A percentile compares a stretch with the other conserved stretches of the same genome.
Conservation (phyloP, 2,888 invertebrate species). For the Dermolepida albohirtum region DNA sequence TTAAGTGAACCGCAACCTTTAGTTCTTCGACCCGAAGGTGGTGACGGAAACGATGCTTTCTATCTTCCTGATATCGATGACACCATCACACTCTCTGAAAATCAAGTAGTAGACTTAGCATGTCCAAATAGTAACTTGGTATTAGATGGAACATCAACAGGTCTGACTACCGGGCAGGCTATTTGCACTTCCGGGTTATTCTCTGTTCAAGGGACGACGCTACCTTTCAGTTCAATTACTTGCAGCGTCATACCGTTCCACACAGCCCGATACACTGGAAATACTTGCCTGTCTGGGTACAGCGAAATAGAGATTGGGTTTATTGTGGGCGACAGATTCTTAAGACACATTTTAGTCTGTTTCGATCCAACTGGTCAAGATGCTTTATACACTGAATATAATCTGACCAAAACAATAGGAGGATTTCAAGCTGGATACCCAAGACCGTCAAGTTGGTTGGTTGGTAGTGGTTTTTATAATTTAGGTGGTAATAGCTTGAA, state of each 20-base stretch:
- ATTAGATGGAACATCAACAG: conserved; percentile 19
- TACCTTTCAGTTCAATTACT: conserved; percentile 59
- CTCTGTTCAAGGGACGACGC: conserved; percentile 32
- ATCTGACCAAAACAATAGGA: conserved; percentile 65
- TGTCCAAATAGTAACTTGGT: conserved; percentile 46
- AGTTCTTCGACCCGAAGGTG: conserved; percentile 18
- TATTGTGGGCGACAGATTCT: conserved; percentile 56
- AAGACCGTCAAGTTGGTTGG: conserved; percentile 64
- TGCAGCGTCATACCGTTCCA: conserved; percentile 57
- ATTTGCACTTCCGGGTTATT: conserved; percentile 37
- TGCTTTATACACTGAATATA: conserved; percentile 68
- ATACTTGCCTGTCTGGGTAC: conserved; percentile 63
- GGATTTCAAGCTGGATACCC: conserved; percentile 66
- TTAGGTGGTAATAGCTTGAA: conserved; percentile 59
- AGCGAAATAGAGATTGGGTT: conserved; percentile 67
- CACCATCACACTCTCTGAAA: conserved; percentile 42
- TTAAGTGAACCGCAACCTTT: conserved; percentile 15
- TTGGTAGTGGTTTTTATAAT: conserved; percentile 65
- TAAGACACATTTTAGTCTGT: conserved; percentile 67
- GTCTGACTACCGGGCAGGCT: conserved; percentile 11
- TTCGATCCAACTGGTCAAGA: conserved; percentile 67
- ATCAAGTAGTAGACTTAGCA: conserved; percentile 44
- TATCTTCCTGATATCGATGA: conserved; percentile 45
- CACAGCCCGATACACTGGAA: conserved; percentile 62
- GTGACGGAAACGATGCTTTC: conserved; percentile 43